phyloP scores from a whole-genome alignment of 1,140 invertebrate species.

The Asobara japonica region DNA sequence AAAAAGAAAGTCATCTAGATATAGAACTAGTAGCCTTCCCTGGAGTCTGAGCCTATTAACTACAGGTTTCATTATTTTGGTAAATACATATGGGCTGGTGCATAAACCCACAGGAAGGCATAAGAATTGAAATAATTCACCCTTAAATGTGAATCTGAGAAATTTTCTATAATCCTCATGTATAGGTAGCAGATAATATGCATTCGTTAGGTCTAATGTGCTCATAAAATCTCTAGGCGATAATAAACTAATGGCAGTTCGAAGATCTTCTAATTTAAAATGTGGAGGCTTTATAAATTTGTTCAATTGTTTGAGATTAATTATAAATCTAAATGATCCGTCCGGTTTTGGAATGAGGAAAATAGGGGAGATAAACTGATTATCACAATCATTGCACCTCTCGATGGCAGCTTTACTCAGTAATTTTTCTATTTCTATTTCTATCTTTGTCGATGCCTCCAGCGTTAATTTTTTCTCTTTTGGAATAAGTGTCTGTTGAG shows the following conservation, averaged over 20 bases:
- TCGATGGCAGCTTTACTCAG: conserved; percentile 20
- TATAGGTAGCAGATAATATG: conserved; percentile 39
- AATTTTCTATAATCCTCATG: conserved; percentile 35
- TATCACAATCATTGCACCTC: conserved; percentile 16
- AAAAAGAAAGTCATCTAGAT: conserved; percentile 24
- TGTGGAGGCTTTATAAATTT: conserved; percentile 28
- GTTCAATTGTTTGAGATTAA: conserved; percentile 36
- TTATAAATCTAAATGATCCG: conserved; percentile 42
- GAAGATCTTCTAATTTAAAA: conserved; percentile 37
- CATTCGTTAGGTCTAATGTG: conserved; percentile 33
- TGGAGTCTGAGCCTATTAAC: conserved; percentile 17
- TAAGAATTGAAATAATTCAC: conserved; percentile 34
- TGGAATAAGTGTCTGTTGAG: conserved; percentile 15
- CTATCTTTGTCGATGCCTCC: not conserved
- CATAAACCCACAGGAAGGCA: conserved; percentile 39
- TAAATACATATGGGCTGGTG: conserved; percentile 37
- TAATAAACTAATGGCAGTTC: conserved; percentile 13
- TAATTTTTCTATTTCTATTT: conserved; percentile 14
- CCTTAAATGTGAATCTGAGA: conserved; percentile 37
- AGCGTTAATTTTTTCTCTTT: not conserved
- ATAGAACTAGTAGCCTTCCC: conserved; percentile 16
- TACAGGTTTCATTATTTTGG: conserved; percentile 42
- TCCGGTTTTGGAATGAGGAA: conserved; percentile 46
- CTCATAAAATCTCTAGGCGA: conserved; percentile 22
- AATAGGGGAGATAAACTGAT: conserved; percentile 49